Percentiles rank a stretch among this genome's conserved stretches.
Conservation (phyloP, 1,140 invertebrate genomes). For the Bombus consobrinus region DNA sequence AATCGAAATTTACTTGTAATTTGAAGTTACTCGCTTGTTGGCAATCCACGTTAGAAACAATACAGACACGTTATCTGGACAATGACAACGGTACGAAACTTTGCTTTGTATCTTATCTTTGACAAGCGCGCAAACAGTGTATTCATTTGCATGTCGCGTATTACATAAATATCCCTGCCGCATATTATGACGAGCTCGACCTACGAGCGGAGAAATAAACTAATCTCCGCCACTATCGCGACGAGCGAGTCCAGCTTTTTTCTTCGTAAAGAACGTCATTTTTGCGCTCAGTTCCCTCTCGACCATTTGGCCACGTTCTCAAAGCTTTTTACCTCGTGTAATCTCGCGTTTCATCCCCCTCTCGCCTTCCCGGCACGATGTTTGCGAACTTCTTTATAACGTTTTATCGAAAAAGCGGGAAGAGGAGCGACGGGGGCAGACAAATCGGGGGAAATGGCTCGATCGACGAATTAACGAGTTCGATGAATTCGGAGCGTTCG, state of each 20-base stretch:
- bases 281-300: background rate
- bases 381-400: background rate
- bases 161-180: constrained; percentile 27
- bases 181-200: background rate
- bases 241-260: background rate
- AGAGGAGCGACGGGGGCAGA: background rate
- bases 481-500: background rate
- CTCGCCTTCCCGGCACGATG: too few relatives aligned
- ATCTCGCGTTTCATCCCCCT: constrained; percentile 45
- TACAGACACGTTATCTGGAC: too few relatives aligned
- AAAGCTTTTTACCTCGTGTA: constrained; percentile 41
- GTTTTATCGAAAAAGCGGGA: background rate
- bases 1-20: background rate
- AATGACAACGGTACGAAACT: background rate
- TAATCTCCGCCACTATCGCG: constrained; percentile 19
- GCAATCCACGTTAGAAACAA: background rate
- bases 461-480: background rate
- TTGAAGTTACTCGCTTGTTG: background rate
- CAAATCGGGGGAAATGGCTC: background rate
- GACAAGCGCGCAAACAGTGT: constrained; percentile 36
- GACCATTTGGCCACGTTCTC: constrained; percentile 23
- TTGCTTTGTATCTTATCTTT: constrained; percentile 6
- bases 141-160: constrained; percentile 38
- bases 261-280: background rate
- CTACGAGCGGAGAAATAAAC: constrained; percentile 3